These are phyloP conservation scores for Darevskia nairensis DNA, from an alignment of 2,797 vertebrate genomes.

Conservation along the genomic window DNA sequence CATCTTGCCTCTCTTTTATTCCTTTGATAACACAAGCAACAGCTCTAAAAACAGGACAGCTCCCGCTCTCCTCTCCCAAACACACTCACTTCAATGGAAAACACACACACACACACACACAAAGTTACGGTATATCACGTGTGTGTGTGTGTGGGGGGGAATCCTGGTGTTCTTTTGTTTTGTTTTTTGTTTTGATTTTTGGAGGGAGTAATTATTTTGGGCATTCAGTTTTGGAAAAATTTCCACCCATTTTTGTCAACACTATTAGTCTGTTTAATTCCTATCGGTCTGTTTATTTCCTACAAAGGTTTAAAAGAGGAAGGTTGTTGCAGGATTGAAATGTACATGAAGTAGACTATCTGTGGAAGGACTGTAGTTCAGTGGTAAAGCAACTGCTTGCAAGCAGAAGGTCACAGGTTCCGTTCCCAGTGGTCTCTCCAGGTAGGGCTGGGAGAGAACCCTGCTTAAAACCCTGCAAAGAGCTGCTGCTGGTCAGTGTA, in stretches of 20 bases:
- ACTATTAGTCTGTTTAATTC: constrained; percentile 45
- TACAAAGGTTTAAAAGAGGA: not conserved
- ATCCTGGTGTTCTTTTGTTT: constrained; percentile 63
- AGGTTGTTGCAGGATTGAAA: not conserved
- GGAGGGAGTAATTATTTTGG: constrained; percentile 43
- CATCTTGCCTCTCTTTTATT: not conserved
- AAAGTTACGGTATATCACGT: constrained; percentile 30
- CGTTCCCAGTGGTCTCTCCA: no score
- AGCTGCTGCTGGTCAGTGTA: no score
- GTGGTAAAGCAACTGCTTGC: no score
- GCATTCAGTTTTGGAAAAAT: constrained; percentile 33
- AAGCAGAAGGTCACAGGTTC: no score
- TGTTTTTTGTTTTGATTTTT: constrained; percentile 60
- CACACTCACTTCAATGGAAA: constrained; percentile 38
- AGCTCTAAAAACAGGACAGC: constrained; percentile 29
- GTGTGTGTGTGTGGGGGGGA: constrained; percentile 24
- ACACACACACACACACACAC: constrained; percentile 44
- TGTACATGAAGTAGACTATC: no score
- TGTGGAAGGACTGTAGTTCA: no score
- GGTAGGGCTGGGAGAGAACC: no score
- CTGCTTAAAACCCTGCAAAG: no score
- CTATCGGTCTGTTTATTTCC: constrained; percentile 32
- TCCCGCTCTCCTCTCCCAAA: no score
- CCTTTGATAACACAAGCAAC: not conserved
- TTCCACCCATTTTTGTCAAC: not conserved